Conservation (phyloP, 1,140 invertebrate genomes). For the Chrysoperla carnea region DNA sequence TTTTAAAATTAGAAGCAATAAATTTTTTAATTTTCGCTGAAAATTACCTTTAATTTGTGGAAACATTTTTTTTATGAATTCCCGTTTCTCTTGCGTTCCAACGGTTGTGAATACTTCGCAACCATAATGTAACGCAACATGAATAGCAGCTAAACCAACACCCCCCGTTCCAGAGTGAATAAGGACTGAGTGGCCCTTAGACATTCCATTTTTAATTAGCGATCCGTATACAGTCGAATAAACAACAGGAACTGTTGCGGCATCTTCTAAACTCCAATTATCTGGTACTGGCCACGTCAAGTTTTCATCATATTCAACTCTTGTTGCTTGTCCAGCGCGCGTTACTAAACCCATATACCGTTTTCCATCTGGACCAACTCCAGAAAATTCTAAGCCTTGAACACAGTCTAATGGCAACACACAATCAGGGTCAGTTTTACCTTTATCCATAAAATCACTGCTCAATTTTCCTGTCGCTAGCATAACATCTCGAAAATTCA, state of each 20-base stretch:
- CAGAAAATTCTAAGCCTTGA: conserved; percentile 57
- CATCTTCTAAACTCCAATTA: conserved; percentile 36
- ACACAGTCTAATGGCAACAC: conserved; percentile 32
- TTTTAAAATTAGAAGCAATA: too few species aligned
- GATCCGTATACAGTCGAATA: conserved; percentile 41
- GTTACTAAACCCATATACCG: too few species aligned
- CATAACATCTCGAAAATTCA: conserved; percentile 71
- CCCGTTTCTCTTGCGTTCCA: conserved; percentile 25
- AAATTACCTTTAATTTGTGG: conserved; percentile 24
- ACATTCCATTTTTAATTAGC: conserved; percentile 29
- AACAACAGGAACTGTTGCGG: conserved; percentile 39
- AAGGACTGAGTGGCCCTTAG: conserved; percentile 36
- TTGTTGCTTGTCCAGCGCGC: too few species aligned
- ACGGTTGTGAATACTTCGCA: conserved; percentile 29
- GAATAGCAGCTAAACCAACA: conserved; percentile 50
- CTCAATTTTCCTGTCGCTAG: conserved; percentile 52
- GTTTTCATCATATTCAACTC: neutral
- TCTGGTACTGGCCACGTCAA: conserved; percentile 36
- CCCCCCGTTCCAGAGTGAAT: conserved; percentile 52
- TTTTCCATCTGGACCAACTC: conserved; percentile 17
- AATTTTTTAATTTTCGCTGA: too few species aligned
- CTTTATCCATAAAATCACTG: conserved; percentile 33
- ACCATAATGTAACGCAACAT: conserved; percentile 30
- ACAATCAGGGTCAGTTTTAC: conserved; percentile 38
- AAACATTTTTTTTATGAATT: conserved; percentile 17